These are phyloP conservation scores for Pygocentrus nattereri DNA, from an alignment of 2,797 vertebrate genomes.

Conservation along the genomic window DNA sequence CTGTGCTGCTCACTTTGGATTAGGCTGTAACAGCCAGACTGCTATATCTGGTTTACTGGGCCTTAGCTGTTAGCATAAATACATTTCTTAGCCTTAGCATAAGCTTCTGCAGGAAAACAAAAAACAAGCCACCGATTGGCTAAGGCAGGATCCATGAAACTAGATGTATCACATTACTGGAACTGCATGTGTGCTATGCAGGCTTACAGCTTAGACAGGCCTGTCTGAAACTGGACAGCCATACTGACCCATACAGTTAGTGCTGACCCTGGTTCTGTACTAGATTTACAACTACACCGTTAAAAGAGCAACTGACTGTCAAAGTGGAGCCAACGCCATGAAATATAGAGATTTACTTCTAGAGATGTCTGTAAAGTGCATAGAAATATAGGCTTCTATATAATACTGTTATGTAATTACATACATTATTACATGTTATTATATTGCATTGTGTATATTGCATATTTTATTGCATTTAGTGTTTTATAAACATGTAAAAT, in stretches of 20 bases:
- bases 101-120: constrained; percentile 1
- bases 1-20: constrained; percentile 44
- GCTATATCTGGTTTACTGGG: constrained; percentile 36
- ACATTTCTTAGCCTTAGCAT: constrained; percentile 5
- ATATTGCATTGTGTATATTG: too few relatives aligned
- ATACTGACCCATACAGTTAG: not conserved
- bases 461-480: too few relatives aligned
- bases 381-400: too few relatives aligned
- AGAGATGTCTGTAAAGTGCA: too few relatives aligned
- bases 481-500: too few relatives aligned
- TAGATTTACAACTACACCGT: too few relatives aligned
- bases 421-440: too few relatives aligned
- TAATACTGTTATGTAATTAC: too few relatives aligned
- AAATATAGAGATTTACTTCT: too few relatives aligned
- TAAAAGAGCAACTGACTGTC: too few relatives aligned
- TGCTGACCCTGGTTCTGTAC: not conserved
- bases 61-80: constrained; percentile 22
- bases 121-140: constrained; percentile 2
- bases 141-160: not conserved
- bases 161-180: not conserved
- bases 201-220: not conserved
- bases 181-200: not conserved
- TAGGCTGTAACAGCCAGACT: constrained; percentile 19
- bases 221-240: not conserved
- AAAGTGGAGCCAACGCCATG: too few relatives aligned